Percentiles rank a stretch among this genome's conserved stretches.
Conservation (phyloP, 92 coral and sea anemone species). For the Phenganax marumi region DNA sequence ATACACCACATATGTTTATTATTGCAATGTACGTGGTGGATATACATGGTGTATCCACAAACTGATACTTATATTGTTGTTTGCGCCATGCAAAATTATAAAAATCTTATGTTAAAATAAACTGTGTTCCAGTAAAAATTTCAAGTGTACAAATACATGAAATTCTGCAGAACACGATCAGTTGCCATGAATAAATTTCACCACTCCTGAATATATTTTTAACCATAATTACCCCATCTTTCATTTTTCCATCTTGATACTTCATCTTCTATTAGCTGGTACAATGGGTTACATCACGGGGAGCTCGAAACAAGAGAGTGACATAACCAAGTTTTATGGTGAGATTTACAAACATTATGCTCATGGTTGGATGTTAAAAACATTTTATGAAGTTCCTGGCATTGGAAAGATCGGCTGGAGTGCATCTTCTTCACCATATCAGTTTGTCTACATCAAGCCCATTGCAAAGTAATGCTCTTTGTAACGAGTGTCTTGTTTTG, state of each 20-base stretch:
- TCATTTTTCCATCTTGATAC: neutral
- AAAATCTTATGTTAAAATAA: no score
- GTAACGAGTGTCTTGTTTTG: neutral
- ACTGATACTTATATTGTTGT: no score
- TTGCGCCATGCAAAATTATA: no score
- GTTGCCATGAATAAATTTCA: no score
- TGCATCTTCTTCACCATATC: constrained; percentile 86
- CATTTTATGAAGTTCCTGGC: constrained; percentile 91
- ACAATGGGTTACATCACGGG: constrained; percentile 67
- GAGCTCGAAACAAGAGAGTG: constrained; percentile 69
- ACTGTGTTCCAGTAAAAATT: no score
- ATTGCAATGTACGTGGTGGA: no score
- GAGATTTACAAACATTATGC: constrained; percentile 75
- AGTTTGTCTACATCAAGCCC: constrained; percentile 83
- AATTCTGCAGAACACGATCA: no score
- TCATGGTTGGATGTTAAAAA: constrained; percentile 82
- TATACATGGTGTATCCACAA: no score
- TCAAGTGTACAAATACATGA: no score
- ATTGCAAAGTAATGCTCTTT: constrained; percentile 61
- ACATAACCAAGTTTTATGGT: constrained; percentile 80
- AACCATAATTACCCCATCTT: neutral
- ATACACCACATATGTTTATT: no score
- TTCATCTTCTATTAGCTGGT: constrained; percentile 39
- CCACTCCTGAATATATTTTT: neutral
- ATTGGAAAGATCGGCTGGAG: constrained; percentile 96